Conservation (phyloP, 2,888 invertebrate genomes). For the Protonemura montana region DNA sequence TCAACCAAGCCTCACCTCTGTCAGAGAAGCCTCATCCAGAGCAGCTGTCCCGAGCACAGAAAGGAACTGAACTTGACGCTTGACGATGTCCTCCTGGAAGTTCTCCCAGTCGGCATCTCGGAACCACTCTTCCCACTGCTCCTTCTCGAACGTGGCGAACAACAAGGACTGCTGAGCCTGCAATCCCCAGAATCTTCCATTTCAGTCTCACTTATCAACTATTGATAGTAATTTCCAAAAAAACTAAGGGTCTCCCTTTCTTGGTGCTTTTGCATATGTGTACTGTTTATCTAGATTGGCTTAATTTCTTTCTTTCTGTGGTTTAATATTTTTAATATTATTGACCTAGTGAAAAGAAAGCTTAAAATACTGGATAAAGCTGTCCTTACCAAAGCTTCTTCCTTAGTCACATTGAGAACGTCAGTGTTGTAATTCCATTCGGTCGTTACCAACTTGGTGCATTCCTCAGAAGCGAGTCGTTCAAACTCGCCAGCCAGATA, state of each 20-base stretch:
- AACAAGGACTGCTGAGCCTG: conserved; percentile 41
- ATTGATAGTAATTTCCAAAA: too few relatives aligned
- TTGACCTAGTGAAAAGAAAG: not conserved
- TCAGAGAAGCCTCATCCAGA: conserved; percentile 57
- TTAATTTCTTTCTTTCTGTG: not conserved
- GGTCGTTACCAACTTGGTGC: conserved; percentile 56
- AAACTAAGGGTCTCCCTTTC: too few relatives aligned
- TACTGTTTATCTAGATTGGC: not conserved
- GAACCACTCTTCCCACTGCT: conserved; percentile 58
- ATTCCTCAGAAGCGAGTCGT: conserved; percentile 49
- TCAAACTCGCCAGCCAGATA: conserved; percentile 41
- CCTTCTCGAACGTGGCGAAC: conserved; percentile 56
- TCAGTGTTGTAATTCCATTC: conserved; percentile 58
- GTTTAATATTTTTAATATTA: too few relatives aligned
- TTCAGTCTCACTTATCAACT: too few relatives aligned
- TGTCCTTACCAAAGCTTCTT: conserved; percentile 52
- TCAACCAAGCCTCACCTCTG: conserved; percentile 57
- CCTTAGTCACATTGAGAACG: conserved; percentile 54
- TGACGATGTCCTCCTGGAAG: conserved; percentile 58
- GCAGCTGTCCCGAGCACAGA: conserved; percentile 61
- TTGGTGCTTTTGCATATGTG: too few relatives aligned
- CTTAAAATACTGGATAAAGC: not conserved
- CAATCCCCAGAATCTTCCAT: not conserved
- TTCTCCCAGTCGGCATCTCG: conserved; percentile 56
- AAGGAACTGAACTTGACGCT: conserved; percentile 60